Evolutionary conservation across 2,888 invertebrate genomes (phyloP).

Genomic region (Agrotis clavis): DNA sequence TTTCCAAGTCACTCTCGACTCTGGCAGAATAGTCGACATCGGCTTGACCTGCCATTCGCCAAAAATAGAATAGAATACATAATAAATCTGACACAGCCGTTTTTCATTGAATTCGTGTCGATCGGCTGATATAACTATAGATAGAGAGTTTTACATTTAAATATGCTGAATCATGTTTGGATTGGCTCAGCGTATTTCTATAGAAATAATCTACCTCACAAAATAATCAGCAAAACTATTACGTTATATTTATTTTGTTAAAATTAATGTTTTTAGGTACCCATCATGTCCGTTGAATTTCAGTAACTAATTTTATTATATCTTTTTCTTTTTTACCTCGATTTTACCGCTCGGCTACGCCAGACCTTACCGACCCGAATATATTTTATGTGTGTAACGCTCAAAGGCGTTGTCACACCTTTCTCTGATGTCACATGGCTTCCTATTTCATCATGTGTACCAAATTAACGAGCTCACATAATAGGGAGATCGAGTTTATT

Average conservation of each 20-base stretch:
- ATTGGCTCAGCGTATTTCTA: neutral
- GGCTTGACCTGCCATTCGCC: no score
- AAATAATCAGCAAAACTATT: neutral
- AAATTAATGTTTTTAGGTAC: no score
- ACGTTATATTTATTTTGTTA: no score
- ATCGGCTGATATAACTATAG: neutral
- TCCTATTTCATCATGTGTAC: constrained; percentile 20
- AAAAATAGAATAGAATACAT: no score
- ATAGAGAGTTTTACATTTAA: no score
- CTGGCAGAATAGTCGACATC: no score
- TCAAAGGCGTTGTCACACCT: neutral
- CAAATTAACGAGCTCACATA: constrained; percentile 28
- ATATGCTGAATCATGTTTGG: neutral
- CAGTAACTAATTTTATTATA: neutral
- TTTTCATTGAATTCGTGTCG: neutral
- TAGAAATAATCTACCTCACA: neutral
- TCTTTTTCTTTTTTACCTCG: neutral
- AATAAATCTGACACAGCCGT: neutral
- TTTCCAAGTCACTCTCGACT: no score
- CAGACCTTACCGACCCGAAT: neutral
- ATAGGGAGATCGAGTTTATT: constrained; percentile 12
- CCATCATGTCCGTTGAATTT: neutral
- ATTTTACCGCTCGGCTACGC: neutral
- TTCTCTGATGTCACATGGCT: neutral
- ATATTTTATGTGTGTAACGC: no score